These are phyloP conservation scores for Tetheella fluctuosa DNA, from an alignment of 2,888 invertebrate genomes.

Conservation along the genomic window DNA sequence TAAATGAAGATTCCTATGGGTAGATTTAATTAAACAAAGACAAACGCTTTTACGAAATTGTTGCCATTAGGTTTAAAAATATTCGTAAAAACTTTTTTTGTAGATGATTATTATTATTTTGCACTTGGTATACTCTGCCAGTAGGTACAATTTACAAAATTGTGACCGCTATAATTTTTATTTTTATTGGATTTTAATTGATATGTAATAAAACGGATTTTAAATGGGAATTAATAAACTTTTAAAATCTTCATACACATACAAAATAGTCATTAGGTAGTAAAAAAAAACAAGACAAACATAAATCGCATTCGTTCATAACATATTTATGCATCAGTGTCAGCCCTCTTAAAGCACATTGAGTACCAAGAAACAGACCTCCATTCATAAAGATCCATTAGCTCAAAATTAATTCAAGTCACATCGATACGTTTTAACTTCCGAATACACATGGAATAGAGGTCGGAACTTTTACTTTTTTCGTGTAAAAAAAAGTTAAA, in stretches of 20 bases:
- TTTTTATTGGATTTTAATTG: too few relatives aligned
- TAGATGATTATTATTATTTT: too few relatives aligned
- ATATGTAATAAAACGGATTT: too few relatives aligned
- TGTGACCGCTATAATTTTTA: too few relatives aligned
- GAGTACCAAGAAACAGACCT: conserved; percentile 47
- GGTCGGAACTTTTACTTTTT: conserved; percentile 71
- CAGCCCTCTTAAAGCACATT: conserved; percentile 34
- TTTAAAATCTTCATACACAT: too few relatives aligned
- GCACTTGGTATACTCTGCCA: too few relatives aligned
- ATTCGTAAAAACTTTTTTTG: too few relatives aligned
- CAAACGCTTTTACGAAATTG: too few relatives aligned
- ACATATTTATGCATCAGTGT: conserved; percentile 12
- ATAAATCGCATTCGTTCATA: not conserved
- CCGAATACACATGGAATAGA: conserved; percentile 65
- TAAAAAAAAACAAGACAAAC: too few relatives aligned
- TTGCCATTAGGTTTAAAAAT: too few relatives aligned
- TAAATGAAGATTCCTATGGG: not conserved
- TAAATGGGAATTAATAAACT: not conserved
- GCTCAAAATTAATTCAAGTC: conserved; percentile 58
- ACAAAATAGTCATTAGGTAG: too few relatives aligned
- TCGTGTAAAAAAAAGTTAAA: conserved; percentile 49
- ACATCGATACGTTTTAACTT: conserved; percentile 56
- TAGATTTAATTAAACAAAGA: not conserved
- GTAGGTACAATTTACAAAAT: too few relatives aligned
- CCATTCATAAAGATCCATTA: conserved; percentile 48